These are phyloP conservation scores for Agrochola macilenta DNA, from an alignment of 2,888 invertebrate species.

Conservation along the genomic window DNA sequence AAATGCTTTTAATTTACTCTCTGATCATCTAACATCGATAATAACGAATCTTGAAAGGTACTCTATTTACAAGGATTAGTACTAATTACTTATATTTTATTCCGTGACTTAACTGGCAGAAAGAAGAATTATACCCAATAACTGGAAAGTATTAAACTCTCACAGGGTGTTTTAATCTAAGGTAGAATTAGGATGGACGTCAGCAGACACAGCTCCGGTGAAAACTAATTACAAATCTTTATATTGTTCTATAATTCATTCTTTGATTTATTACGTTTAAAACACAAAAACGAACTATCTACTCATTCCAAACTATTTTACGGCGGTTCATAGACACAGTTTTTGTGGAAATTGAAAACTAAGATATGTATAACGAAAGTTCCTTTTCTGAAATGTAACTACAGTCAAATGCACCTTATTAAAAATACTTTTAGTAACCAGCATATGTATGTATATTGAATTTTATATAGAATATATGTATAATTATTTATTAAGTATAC, in stretches of 20 bases:
- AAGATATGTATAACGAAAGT: constrained; percentile 60
- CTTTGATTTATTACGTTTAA: constrained; percentile 19
- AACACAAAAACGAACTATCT: constrained; percentile 21
- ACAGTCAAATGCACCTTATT: constrained; percentile 36
- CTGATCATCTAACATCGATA: constrained; percentile 62
- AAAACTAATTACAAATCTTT: constrained; percentile 36
- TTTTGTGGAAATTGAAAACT: constrained; percentile 38
- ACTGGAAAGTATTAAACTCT: constrained; percentile 72
- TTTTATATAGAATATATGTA: constrained; percentile 49
- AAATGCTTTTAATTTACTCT: constrained; percentile 67
- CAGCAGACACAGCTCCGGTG: constrained; percentile 67
- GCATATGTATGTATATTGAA: constrained; percentile 23
- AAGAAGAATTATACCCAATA: constrained; percentile 37
- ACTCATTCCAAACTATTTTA: constrained; percentile 31
- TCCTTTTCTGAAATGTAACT: constrained; percentile 64
- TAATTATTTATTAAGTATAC: constrained; percentile 47
- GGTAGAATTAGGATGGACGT: constrained; percentile 86
- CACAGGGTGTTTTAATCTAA: constrained; percentile 90
- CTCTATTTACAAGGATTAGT: constrained; percentile 50
- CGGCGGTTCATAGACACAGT: constrained; percentile 9
- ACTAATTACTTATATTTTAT: constrained; percentile 48
- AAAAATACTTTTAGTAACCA: constrained; percentile 31
- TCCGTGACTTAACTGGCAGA: constrained; percentile 35
- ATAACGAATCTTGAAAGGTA: constrained; percentile 46
- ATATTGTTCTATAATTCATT: constrained; percentile 36